Evolutionary conservation across 2,888 invertebrate species (phyloP), one percentile per base, ranked within the genome.

Genomic region (Phaonia tiefii): DNA sequence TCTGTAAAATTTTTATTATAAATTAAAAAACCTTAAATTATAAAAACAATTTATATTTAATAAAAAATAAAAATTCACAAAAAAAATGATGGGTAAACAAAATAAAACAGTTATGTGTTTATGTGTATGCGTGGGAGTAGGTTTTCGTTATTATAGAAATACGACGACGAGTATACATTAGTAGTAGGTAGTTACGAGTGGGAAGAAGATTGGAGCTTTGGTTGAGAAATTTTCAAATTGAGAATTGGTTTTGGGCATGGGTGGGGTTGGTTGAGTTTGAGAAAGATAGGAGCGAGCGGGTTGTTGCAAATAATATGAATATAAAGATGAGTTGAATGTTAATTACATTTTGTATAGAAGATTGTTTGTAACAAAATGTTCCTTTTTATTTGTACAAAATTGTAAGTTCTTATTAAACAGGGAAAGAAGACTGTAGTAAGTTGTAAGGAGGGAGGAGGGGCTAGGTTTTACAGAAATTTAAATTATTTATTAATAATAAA

Each of bases 41-140:
- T 81, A 81, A 81, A 81, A 81, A 81, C 81, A 81, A 81, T 81
- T 37, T 78, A 78, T 74, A 63, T n/a, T 42, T 17, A 60, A 60
- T 31, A 56, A 56, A 37, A 63, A 42, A 63, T 63, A 60, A 58
- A 65, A 81, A 75, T 75, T 78, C 69, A 75, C 78, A 75, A 81
- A 70, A 31, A 54, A 69, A 65, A 69, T 69, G n/a, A n/a, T n/a
- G 54, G 54, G 69, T 69, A 69, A 78, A 75, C 37, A 72, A 66
- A 67, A 66, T 56, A 67, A 54, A 31, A 46, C n/a, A 37, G 17
- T 25, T 54, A 54, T 25, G 25, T 54, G 22, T 10, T 54, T 54
- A 54, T 22, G 42, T 63, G 63, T 63, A 46, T 31, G 31, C 8
- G 8, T 31, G 31, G 3, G 31, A 31, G n/a, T n/a, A 31, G 31